Conservation (phyloP, 2,113 vertebrate species). For the Elanus axillaris region DNA sequence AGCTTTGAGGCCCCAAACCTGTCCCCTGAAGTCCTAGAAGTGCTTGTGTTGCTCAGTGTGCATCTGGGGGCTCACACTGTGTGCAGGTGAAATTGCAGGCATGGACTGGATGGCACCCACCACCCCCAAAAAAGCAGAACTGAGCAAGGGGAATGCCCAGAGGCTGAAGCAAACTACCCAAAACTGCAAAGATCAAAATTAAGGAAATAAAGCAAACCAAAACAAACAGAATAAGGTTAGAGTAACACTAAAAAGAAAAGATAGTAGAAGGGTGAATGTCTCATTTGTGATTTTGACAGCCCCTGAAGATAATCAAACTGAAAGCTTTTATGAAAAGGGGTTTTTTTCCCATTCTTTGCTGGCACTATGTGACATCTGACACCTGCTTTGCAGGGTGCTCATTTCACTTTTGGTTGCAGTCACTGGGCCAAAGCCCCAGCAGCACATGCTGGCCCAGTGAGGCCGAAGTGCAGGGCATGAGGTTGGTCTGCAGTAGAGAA, state of each 20-base stretch:
- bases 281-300: background rate
- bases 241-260: background rate
- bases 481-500: background rate
- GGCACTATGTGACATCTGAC: background rate
- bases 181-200: background rate
- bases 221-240: background rate
- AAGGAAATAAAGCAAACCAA: background rate
- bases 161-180: background rate
- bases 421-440: background rate
- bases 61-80: background rate
- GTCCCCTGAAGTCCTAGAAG: background rate
- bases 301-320: background rate
- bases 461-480: rapidly evolving
- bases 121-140: background rate
- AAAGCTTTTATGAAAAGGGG: background rate
- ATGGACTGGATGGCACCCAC: background rate
- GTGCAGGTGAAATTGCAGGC: background rate
- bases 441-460: rapidly evolving
- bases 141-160: background rate
- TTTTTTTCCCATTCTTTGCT: background rate
- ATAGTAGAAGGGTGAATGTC: background rate
- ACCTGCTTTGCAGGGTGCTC: background rate
- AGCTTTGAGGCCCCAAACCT: background rate
- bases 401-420: background rate
- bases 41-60: background rate